These are phyloP conservation scores for Thalassophryne amazonica DNA, from an alignment of 2,797 vertebrate genomes.

Conservation along the genomic window DNA sequence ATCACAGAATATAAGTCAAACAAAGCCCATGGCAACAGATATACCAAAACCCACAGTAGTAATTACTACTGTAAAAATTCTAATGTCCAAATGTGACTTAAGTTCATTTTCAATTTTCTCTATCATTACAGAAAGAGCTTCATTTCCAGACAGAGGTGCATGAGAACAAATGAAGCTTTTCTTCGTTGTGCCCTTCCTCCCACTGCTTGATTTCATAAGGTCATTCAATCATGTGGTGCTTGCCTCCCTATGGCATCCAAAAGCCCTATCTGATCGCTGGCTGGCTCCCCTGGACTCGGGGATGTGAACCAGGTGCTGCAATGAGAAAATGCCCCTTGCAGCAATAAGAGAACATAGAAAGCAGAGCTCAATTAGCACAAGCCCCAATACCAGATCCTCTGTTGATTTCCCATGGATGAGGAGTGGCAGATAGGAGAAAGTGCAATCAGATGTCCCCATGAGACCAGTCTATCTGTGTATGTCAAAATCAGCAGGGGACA, in stretches of 20 bases:
- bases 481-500: slow-evolving; percentile 53
- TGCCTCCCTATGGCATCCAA: slow-evolving; percentile 40
- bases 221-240: slow-evolving; percentile 51
- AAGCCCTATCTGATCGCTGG: slow-evolving; percentile 53
- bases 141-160: slow-evolving; percentile 15
- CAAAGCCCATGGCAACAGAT: not conserved
- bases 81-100: slow-evolving; percentile 1
- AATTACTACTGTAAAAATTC: not conserved
- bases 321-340: slow-evolving; percentile 75
- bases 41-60: not conserved
- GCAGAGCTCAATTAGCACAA: slow-evolving; percentile 80
- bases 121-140: slow-evolving; percentile 10
- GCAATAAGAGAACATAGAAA: slow-evolving; percentile 72
- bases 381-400: slow-evolving; percentile 74
- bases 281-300: slow-evolving; percentile 39
- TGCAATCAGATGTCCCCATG: slow-evolving; percentile 75
- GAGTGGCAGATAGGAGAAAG: slow-evolving; percentile 77
- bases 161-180: slow-evolving; percentile 29
- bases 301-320: slow-evolving; percentile 69
- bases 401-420: slow-evolving; percentile 80
- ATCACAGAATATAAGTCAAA: too few relatives aligned
- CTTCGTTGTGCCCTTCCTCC: slow-evolving; percentile 28
- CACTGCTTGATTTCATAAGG: slow-evolving; percentile 48
- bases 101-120: slow-evolving; percentile 7
- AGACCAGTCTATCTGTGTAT: slow-evolving; percentile 38